These are phyloP conservation scores for Gadus macrocephalus DNA, from an alignment of 2,113 vertebrate genomes.

Conservation along the genomic window DNA sequence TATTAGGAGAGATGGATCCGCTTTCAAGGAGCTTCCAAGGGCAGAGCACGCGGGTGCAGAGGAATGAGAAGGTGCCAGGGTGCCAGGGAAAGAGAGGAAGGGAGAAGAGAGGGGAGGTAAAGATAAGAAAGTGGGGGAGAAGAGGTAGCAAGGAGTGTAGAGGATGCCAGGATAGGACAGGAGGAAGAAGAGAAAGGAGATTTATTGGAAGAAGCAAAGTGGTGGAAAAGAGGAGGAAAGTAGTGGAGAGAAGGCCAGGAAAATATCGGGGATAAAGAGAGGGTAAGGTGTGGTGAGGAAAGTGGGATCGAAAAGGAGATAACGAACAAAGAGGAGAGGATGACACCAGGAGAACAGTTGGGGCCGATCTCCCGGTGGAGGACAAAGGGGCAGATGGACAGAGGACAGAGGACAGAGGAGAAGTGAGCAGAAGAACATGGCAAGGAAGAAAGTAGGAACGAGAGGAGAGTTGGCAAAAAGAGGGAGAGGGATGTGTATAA, in stretches of 20 bases:
- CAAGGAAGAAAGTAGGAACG: too few species aligned
- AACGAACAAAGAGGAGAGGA: too few species aligned
- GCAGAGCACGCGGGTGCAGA: conserved; percentile 5
- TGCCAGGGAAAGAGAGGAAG: not conserved
- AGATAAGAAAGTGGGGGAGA: not conserved
- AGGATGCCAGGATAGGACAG: not conserved
- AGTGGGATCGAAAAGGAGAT: too few species aligned
- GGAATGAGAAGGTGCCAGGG: too few species aligned
- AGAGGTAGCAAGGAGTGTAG: not conserved
- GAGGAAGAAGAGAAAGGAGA: not conserved
- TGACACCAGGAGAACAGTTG: too few species aligned
- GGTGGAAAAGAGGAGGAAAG: not conserved
- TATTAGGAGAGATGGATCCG: conserved; percentile 50
- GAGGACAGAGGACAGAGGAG: too few species aligned
- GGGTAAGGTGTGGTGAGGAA: too few species aligned
- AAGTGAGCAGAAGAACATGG: too few species aligned
- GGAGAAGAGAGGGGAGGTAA: conserved; percentile 10
- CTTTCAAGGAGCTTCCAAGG: conserved; percentile 56
- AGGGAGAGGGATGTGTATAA: too few species aligned
- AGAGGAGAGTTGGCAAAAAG: too few species aligned
- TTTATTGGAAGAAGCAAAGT: not conserved
- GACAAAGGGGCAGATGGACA: too few species aligned
- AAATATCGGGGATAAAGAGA: not conserved
- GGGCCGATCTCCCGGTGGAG: too few species aligned
- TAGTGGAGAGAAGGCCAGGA: not conserved